A percentile compares a stretch with the other conserved stretches of the same genome.
Evolutionary conservation across 2,888 invertebrate species (phyloP).

Genomic region (Tanaodytes sp.): DNA sequence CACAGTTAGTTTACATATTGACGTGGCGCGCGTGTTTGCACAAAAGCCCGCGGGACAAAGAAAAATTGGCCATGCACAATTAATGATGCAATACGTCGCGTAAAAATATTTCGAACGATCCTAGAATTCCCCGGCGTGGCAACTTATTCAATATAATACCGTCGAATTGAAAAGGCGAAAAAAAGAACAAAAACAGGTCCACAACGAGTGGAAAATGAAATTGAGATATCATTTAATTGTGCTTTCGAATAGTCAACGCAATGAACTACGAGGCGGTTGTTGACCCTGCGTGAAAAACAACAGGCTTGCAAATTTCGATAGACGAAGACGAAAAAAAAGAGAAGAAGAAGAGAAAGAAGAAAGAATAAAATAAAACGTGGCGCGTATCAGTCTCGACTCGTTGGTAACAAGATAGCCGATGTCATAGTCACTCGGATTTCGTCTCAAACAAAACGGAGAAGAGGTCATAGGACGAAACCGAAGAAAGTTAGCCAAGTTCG

Average conservation of each 20-base stretch:
- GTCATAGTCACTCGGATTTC: conserved; percentile 57
- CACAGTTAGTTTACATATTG: no score
- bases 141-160: no score
- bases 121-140: no score
- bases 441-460: conserved; percentile 34
- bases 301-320: background rate
- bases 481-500: conserved; percentile 44
- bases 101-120: no score
- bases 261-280: no score
- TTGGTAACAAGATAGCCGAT: conserved; percentile 36
- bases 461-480: conserved; percentile 61
- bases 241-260: no score
- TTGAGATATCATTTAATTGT: no score
- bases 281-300: conserved; percentile 26
- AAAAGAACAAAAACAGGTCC: no score
- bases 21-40: conserved; percentile 32
- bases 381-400: conserved; percentile 31
- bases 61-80: conserved; percentile 23
- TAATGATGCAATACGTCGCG: background rate
- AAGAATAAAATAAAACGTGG: conserved; percentile 19
- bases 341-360: background rate
- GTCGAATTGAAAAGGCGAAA: no score
- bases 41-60: conserved; percentile 40
- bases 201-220: no score
- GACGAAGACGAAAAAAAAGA: no score